Conservation (phyloP, 2,113 vertebrate genomes). For the Labeo rohita region DNA sequence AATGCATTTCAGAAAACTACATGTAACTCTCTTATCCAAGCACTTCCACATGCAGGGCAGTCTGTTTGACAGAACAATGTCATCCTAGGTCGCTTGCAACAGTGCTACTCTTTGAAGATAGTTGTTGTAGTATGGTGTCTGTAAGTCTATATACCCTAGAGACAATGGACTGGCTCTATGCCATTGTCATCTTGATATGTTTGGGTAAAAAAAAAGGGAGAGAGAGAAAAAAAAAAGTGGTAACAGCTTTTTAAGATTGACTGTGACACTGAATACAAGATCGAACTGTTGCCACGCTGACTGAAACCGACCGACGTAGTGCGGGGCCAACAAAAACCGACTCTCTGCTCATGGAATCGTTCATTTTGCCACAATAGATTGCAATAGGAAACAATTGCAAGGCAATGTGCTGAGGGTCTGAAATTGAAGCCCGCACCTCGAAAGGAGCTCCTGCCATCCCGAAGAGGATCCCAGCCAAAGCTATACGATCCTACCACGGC, state of each 20-base stretch:
- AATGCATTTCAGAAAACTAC: not conserved
- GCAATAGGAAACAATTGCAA: constrained; percentile 68
- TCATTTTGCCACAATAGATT: constrained; percentile 72
- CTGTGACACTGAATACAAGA: constrained; percentile 47
- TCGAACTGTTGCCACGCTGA: constrained; percentile 38
- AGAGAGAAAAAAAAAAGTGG: constrained; percentile 42
- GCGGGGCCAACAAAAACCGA: constrained; percentile 65
- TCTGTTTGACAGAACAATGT: constrained; percentile 58
- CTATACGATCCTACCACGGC: constrained; percentile 13
- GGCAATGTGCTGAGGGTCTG: constrained; percentile 71
- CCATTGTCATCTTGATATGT: constrained; percentile 61
- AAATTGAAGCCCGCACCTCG: constrained; percentile 67
- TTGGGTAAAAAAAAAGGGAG: constrained; percentile 50
- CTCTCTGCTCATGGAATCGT: constrained; percentile 71
- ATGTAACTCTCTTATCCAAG: constrained; percentile 5
- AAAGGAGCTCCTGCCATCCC: constrained; percentile 9
- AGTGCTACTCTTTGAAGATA: constrained; percentile 62
- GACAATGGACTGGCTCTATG: constrained; percentile 63
- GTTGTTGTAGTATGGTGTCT: constrained; percentile 55
- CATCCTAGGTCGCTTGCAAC: constrained; percentile 61
- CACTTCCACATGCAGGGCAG: not conserved
- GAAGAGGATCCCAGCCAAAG: constrained; percentile 45
- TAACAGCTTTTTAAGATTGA: constrained; percentile 42
- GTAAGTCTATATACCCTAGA: constrained; percentile 68
- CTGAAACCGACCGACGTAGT: constrained; percentile 33